Conservation (phyloP, 2,113 vertebrate genomes). For the Salvelinus sp. region DNA sequence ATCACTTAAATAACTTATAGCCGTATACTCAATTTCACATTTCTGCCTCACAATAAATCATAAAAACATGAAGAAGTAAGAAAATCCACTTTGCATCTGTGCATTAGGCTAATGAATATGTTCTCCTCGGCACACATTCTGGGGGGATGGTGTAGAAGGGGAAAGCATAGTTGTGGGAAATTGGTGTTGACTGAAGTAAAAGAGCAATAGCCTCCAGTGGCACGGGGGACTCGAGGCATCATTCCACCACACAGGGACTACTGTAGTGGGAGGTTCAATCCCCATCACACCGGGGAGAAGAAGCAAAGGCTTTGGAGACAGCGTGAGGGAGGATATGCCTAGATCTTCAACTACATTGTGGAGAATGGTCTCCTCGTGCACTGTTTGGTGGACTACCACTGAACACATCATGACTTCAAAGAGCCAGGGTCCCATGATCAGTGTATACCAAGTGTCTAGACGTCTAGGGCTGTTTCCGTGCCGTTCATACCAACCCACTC, state of each 20-base stretch:
- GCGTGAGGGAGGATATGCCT: constrained; percentile 36
- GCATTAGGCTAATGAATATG: constrained; percentile 76
- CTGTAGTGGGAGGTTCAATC: constrained; percentile 43
- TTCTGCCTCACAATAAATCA: constrained; percentile 71
- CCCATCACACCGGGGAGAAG: constrained; percentile 28
- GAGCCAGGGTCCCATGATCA: constrained; percentile 24
- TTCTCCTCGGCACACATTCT: constrained; percentile 30
- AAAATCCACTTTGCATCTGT: constrained; percentile 46
- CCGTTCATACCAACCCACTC: constrained; percentile 36
- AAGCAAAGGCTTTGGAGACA: constrained; percentile 37
- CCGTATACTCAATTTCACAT: constrained; percentile 72
- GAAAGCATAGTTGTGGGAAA: constrained; percentile 14
- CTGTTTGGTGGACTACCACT: constrained; percentile 22
- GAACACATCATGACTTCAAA: constrained; percentile 39
- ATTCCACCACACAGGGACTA: background rate
- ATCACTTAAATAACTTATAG: constrained; percentile 76
- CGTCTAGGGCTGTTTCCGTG: constrained; percentile 8
- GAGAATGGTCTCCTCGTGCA: constrained; percentile 34
- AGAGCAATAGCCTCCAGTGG: background rate
- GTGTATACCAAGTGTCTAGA: background rate
- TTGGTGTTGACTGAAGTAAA: constrained; percentile 23
- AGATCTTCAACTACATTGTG: constrained; percentile 25
- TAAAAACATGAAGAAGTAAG: constrained; percentile 53
- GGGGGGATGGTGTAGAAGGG: background rate
- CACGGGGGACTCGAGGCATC: constrained; percentile 1